phyloP scores from a whole-genome alignment of 2,888 invertebrate genomes.

The Digitonthophagus gazella region DNA sequence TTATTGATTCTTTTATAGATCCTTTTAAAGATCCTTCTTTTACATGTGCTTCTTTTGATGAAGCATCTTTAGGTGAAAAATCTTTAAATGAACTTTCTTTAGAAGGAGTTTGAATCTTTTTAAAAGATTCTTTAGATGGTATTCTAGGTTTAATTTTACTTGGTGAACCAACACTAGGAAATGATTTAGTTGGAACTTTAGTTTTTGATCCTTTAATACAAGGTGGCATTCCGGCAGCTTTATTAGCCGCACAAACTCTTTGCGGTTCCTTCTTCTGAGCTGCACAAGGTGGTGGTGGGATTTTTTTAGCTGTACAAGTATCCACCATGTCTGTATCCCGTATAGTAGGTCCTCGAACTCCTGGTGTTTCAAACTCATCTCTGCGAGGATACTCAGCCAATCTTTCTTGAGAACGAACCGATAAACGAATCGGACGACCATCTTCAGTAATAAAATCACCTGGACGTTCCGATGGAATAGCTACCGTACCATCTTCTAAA shows the following conservation, averaged over 20 bases:
- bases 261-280: too few relatives aligned
- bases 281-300: background rate
- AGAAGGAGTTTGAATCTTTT: background rate
- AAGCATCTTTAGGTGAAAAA: too few relatives aligned
- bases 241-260: background rate
- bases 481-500: background rate
- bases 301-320: background rate
- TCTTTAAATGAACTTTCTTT: too few relatives aligned
- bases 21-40: too few relatives aligned
- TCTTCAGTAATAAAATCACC: background rate
- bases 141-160: background rate
- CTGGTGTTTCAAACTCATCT: background rate
- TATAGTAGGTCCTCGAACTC: too few relatives aligned
- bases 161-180: background rate
- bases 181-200: background rate
- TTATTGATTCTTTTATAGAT: background rate
- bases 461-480: background rate
- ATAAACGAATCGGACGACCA: background rate
- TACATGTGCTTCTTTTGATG: background rate
- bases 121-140: background rate
- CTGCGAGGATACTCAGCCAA: too few relatives aligned
- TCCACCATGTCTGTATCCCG: background rate
- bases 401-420: too few relatives aligned
- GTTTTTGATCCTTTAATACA: background rate
- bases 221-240: background rate